Conservation (phyloP, 2,888 invertebrate genomes). For the Drosophila tanythrix region DNA sequence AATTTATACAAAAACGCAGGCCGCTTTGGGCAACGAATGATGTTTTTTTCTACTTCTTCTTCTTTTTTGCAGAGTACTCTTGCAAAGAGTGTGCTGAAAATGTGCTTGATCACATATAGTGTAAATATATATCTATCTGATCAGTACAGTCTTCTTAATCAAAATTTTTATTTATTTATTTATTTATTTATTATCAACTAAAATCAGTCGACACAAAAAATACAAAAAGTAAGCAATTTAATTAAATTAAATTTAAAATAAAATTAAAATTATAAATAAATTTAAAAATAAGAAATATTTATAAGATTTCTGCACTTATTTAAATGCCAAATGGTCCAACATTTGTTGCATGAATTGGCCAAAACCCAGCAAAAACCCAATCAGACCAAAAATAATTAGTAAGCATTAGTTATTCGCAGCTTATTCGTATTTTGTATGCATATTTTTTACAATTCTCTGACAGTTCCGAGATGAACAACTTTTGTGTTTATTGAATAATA, state of each 20-base stretch:
- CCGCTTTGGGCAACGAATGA: conserved; percentile 62
- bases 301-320: too few relatives aligned
- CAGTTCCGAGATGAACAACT: neutral
- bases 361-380: too few relatives aligned
- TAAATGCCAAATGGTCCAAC: too few relatives aligned
- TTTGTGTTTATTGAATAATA: neutral
- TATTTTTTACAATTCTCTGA: neutral
- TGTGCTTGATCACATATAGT: neutral
- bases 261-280: too few relatives aligned
- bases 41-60: conserved; percentile 10
- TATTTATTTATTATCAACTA: too few relatives aligned
- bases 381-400: too few relatives aligned
- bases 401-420: too few relatives aligned
- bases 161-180: neutral
- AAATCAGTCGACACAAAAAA: too few relatives aligned
- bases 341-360: too few relatives aligned
- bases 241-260: too few relatives aligned
- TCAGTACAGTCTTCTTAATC: neutral
- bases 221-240: too few relatives aligned
- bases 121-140: neutral
- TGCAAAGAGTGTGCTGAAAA: neutral
- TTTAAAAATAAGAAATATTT: too few relatives aligned
- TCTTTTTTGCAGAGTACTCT: neutral
- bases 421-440: neutral
- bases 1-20: conserved; percentile 76